Percentiles rank a stretch among this genome's conserved stretches.
Conservation (phyloP, 2,797 vertebrate genomes). For the Pseudopleuronectes americanus region DNA sequence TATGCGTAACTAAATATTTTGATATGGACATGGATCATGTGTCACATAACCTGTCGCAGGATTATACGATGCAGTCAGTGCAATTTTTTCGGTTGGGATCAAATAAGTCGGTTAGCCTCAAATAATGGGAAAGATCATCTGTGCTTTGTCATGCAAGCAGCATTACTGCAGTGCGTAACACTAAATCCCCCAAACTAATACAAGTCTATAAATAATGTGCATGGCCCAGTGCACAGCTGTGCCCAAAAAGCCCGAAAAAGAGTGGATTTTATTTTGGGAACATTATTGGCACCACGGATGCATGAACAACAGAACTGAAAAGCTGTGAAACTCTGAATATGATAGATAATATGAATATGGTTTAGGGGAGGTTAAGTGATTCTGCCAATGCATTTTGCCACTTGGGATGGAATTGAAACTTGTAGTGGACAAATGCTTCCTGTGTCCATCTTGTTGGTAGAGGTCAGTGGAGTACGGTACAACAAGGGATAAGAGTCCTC, state of each 20-base stretch:
- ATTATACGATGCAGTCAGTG: not conserved
- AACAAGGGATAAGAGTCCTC: not conserved
- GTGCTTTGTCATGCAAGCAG: not conserved
- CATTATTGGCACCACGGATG: not conserved
- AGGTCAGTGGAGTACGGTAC: conserved; percentile 8
- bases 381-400: not conserved
- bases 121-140: not conserved
- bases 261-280: not conserved
- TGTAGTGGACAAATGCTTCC: conserved; percentile 8
- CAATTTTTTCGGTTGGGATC: not conserved
- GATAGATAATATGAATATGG: not conserved
- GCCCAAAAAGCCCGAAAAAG: no score
- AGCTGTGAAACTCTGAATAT: not conserved
- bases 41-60: not conserved
- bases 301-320: conserved; percentile 4
- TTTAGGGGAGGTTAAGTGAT: not conserved
- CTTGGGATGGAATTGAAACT: not conserved
- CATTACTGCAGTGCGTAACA: not conserved
- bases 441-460: conserved; percentile 11
- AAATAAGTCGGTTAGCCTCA: conserved; percentile 6
- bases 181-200: not conserved
- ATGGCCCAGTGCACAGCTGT: no score
- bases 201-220: not conserved
- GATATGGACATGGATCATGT: not conserved
- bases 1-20: no score